Evolutionary conservation across 2,888 invertebrate species (phyloP), one percentile per base, ranked within the genome.

Genomic region (Apomyelois bistriatella): DNA sequence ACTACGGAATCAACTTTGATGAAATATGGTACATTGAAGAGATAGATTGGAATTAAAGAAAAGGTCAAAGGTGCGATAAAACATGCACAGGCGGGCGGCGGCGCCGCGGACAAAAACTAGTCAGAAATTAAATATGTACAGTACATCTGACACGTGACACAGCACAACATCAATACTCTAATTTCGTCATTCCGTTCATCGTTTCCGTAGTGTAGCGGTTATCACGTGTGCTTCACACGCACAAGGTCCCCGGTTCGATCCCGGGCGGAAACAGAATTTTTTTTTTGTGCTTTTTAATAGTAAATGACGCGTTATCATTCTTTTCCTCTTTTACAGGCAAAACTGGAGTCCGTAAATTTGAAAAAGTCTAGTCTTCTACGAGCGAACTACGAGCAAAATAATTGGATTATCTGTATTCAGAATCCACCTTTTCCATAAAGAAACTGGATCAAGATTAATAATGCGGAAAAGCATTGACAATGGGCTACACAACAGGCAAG

Each of bases 141-240:
- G n/a, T n/a, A n/a, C n/a, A n/a, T n/a, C n/a, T 22, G 22, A 22
- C 22, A 22, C 22, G 22, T 22, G 22, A 22, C 22, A 37, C 13
- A 1, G 10, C 10, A 12, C 32, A 9, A 8, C 38, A 13, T 28
- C 13, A 2, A 1, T 2, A 58, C 16, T 1, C 10, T 48, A 71
- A 65, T 79, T 85, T 80, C 49, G 16, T 0, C 0, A 0, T 0
- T 0, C 0, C 0, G 0, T 0, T 1, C 30, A 74, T 60, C 12
- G 92, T 93, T 93, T 92, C 92, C 92, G 93, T 93, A 93, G 93
- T 93, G 93, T 93, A 93, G 93, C 92, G 93, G 93, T 93, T 93
- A 93, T 94, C 93, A 93, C 93, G 93, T 94, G 93, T 94, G 94
- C 94, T 93, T 94, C 93, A 94, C 93, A 94, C 93, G 93, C 94